Base-by-base conservation (phyloP, 2,888 invertebrate species). In the Pachymerium ferrugineum region DNA sequence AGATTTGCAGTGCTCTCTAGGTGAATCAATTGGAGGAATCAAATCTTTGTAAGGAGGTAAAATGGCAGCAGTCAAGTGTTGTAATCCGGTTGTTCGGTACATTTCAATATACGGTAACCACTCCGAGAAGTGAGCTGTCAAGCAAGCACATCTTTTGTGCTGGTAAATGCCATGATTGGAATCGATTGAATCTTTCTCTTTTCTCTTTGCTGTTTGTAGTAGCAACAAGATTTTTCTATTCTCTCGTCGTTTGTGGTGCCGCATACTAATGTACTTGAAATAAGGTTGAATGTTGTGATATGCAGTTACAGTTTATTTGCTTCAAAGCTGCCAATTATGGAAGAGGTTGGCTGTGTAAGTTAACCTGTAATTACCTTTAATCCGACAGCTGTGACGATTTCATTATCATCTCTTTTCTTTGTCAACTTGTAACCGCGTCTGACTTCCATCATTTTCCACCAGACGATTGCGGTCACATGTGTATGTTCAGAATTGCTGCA, bases 141-240 rank as follows among this genome's bases (percentile, higher is more conserved):
- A 62, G 28, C 12, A 28, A 25, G 62, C 28, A 28, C 1, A 62
- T 62, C 62, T 62, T 62, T 62, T 62, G 62, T 62, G n/a, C 62
- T n/a, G 5, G 62, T 62, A 62, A 62, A 62, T 62, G 62, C 62
- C n/a, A 62, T 25, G 62, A 62, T 62, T 62, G 62, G 62, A 62
- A 62, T 62, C 62, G 62, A 62, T 62, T 62, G 62, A 62, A 62
- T 62, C 62, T 62, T 62, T 62, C 62, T 62, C 28, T 28, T 28
- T 62, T 62, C 62, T 62, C 62, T 62, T 62, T 62, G 62, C 62
- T 62, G 28, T 28, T 25, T 62, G 28, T 62, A 62, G 25, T 62
- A 28, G 62, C 62, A 62, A 62, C 62, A 62, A 62, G 62, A 62
- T 62, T 62, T 62, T 62, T 62, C 62, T 62, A 62, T 62, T 62